Evolutionary conservation across 2,888 invertebrate species (phyloP).

Genomic region (Eilema sororculum): DNA sequence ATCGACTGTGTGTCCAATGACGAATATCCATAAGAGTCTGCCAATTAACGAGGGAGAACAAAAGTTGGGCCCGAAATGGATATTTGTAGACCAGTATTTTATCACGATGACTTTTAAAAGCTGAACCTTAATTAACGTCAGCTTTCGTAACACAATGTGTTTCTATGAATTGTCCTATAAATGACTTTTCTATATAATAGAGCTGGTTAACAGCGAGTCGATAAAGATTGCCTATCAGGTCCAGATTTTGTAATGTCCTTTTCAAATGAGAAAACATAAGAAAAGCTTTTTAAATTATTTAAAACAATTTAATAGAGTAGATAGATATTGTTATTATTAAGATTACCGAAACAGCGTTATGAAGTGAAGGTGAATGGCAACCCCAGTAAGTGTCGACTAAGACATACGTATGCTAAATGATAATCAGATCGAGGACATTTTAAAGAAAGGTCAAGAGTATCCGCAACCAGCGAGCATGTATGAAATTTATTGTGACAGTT

Average conservation of each 20-base stretch:
- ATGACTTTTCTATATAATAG: background rate
- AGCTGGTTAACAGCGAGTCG: background rate
- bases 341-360: too few species aligned
- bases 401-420: too few species aligned
- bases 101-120: conserved; percentile 50
- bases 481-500: background rate
- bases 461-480: background rate
- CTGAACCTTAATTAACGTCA: conserved; percentile 42
- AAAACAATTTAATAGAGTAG: too few species aligned
- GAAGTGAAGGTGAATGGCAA: too few species aligned
- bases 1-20: conserved; percentile 44
- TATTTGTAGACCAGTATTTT: conserved; percentile 50
- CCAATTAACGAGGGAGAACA: conserved; percentile 48
- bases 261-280: background rate
- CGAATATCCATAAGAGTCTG: conserved; percentile 42
- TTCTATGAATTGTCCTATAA: conserved; percentile 8
- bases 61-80: conserved; percentile 46
- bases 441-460: too few species aligned
- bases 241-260: background rate
- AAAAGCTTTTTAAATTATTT: background rate
- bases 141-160: conserved; percentile 36
- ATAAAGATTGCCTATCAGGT: background rate
- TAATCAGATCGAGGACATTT: too few species aligned
- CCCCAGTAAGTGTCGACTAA: too few species aligned
- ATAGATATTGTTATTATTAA: too few species aligned